These are phyloP conservation scores for Myripristis jacobus DNA, from an alignment of 2,797 vertebrate species.

Conservation along the genomic window DNA sequence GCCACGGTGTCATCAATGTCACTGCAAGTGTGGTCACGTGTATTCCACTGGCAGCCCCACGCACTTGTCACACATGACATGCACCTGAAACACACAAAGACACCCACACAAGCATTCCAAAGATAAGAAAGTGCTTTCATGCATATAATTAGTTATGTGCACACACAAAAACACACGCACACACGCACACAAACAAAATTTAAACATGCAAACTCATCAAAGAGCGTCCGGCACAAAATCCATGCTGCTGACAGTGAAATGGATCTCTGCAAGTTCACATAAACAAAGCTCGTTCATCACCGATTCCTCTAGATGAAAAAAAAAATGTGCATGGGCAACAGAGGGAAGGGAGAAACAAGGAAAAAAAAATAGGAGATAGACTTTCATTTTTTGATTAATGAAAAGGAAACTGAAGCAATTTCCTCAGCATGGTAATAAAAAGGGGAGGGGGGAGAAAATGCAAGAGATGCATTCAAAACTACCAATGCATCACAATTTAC, in stretches of 20 bases:
- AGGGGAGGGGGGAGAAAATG: constrained; percentile 58
- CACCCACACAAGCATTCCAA: not conserved
- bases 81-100: constrained; percentile 84
- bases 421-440: constrained; percentile 78
- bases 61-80: constrained; percentile 91
- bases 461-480: constrained; percentile 78
- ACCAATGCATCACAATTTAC: constrained; percentile 83
- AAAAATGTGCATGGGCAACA: constrained; percentile 44
- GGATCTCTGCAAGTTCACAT: constrained; percentile 77
- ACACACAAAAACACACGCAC: constrained; percentile 1
- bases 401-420: constrained; percentile 85
- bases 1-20: constrained; percentile 78
- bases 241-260: constrained; percentile 79
- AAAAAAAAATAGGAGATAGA: constrained; percentile 72
- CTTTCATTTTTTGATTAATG: constrained; percentile 86
- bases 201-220: constrained; percentile 79
- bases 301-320: constrained; percentile 66
- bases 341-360: constrained; percentile 40
- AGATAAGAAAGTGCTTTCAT: not conserved
- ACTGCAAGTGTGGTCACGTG: constrained; percentile 82
- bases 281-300: constrained; percentile 85
- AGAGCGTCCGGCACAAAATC: constrained; percentile 70
- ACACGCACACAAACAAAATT: constrained; percentile 38
- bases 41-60: constrained; percentile 96
- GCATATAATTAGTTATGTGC: not conserved